These are phyloP conservation scores for Callocephalon fimbriatum DNA, from an alignment of 2,113 vertebrate genomes.

Conservation along the genomic window DNA sequence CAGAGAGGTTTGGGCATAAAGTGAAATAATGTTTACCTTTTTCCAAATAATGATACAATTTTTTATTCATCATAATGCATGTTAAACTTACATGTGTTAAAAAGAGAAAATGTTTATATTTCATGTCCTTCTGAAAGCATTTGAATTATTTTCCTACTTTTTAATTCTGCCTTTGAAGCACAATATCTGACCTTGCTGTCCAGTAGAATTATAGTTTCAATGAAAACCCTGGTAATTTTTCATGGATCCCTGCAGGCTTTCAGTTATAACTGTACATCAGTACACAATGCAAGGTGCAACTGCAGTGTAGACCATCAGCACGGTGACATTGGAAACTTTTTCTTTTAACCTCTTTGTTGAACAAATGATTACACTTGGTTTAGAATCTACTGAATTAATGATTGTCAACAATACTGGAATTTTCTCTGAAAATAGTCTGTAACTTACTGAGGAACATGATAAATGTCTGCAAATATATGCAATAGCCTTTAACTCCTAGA, in stretches of 20 bases:
- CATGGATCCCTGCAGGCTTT: neutral
- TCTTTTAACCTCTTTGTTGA: neutral
- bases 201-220: neutral
- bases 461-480: neutral
- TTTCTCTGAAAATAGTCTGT: neutral
- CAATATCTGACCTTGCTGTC: neutral
- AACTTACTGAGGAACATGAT: neutral
- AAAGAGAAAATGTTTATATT: neutral
- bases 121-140: neutral
- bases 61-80: accelerated
- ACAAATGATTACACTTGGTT: neutral
- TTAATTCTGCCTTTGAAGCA: neutral
- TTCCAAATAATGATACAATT: neutral
- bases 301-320: neutral
- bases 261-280: neutral
- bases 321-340: neutral
- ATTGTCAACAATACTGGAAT: neutral
- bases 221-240: neutral
- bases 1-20: neutral
- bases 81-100: neutral
- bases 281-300: neutral
- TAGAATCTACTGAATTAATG: neutral
- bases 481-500: neutral
- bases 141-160: neutral
- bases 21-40: neutral